A percentile compares a stretch with the other conserved stretches of the same genome.
phyloP scores from a whole-genome alignment of 2,888 invertebrate genomes.

The Drosophila affinis region DNA sequence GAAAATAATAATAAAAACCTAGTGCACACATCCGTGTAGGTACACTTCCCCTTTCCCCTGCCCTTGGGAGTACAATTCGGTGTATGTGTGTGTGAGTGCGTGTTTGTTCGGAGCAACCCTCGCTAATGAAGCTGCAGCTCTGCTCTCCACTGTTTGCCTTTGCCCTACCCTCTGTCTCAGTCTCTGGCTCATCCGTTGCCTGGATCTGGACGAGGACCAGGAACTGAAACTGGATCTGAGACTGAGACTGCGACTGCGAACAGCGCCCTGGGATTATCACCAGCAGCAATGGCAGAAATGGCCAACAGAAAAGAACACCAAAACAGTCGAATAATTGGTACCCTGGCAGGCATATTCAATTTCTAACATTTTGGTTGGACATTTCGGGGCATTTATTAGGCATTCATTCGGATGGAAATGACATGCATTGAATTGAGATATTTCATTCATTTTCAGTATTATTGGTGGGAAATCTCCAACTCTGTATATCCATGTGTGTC shows the following conservation, averaged over 20 bases:
- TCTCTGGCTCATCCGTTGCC: conserved; percentile 1
- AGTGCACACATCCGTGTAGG: conserved; percentile 38
- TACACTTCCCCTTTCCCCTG: no score
- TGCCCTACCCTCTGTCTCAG: background rate
- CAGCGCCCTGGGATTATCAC: conserved; percentile 22
- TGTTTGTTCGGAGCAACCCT: conserved; percentile 76
- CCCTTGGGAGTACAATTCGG: no score
- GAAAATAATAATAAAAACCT: conserved; percentile 78
- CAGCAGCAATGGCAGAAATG: conserved; percentile 6
- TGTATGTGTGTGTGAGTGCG: conserved; percentile 27
- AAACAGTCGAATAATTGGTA: conserved; percentile 11
- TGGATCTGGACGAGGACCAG: conserved; percentile 18
- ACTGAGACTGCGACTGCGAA: background rate
- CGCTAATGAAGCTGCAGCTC: conserved; percentile 69
- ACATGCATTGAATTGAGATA: no score
- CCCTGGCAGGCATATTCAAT: conserved; percentile 1
- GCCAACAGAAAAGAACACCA: background rate
- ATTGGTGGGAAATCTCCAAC: no score
- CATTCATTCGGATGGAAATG: no score
- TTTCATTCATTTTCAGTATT: no score
- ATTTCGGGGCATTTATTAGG: no score
- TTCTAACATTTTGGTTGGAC: background rate
- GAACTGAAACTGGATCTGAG: conserved; percentile 4
- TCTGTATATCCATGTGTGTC: no score
- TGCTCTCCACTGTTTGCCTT: conserved; percentile 38